Base-by-base conservation (phyloP, 1,140 invertebrate genomes). In the Papilio helenus region DNA sequence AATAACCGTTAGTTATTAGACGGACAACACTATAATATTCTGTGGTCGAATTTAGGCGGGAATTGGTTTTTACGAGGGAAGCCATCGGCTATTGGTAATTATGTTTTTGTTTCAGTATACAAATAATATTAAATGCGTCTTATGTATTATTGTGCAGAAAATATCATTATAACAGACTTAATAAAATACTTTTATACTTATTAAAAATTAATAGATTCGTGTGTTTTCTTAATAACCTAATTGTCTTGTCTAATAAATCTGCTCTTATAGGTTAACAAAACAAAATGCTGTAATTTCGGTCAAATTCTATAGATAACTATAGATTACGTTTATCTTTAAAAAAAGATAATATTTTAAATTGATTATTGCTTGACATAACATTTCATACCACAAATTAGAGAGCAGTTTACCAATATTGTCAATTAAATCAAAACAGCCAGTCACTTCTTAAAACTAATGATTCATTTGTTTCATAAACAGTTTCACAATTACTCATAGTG, bases 291-390 rank as follows among this genome's bases (percentile, higher is more conserved):
- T 55, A 58, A 76, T 61, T 76, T 76, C 34, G 74, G 74, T 76
- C 72, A 76, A 55, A 9, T 76, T 76, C n/a, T 26, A 5, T 76
- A 76, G 74, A 76, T 76, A 76, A 61, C 23, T 76, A 55, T 0
- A 58, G 74, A 76, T 76, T 76, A 58, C 74, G 51, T 76, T 76
- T 61, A 76, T 76, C 51, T 58, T 9, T 51, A n/a, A 44, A 18
- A n/a, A 42, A 20, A 44, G 34, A 44, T 72, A 72, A 71, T 71
- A 18, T 16, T 16, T 42, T 20, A 72, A 68, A 29, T 29, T 68
- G 61, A 68, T 68, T 68, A 68, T 3, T 68, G 26, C 23, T 68
- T 29, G 20, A 23, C 18, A n/a, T 8, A 0, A 5, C 49, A 16
- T 16, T 55, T 55, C n/a, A 55, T 55, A 55, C 51, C 51, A 55